phyloP scores from a whole-genome alignment of 2,888 invertebrate genomes.

The Andrena praecox region DNA sequence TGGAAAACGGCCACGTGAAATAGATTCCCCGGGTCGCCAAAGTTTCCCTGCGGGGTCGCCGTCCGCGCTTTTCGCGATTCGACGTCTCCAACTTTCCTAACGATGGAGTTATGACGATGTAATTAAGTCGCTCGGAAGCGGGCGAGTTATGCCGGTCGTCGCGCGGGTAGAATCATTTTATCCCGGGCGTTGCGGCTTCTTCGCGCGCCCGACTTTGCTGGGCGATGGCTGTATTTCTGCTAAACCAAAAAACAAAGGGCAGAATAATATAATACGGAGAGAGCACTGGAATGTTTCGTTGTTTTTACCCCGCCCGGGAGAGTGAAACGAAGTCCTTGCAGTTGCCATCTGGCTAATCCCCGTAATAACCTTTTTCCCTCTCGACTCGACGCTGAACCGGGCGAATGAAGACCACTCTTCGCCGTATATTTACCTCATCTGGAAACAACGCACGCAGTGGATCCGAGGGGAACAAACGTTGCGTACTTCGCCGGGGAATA shows the following conservation, averaged over 20 bases:
- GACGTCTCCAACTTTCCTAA: neutral
- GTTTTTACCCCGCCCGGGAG: conserved; percentile 21
- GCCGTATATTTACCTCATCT: conserved; percentile 11
- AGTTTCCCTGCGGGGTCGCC: neutral
- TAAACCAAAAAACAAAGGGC: neutral
- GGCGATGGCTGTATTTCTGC: neutral
- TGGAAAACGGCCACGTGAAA: conserved; percentile 16
- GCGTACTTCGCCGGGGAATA: neutral
- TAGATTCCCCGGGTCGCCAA: neutral
- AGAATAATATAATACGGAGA: conserved; percentile 5
- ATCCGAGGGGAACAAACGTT: neutral
- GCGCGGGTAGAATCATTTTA: neutral
- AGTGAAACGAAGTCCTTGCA: conserved; percentile 38
- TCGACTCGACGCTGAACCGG: conserved; percentile 2
- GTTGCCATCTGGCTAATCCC: conserved; percentile 38
- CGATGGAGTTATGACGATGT: neutral
- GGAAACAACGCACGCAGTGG: neutral
- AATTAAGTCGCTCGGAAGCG: conserved; percentile 12
- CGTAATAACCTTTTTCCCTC: conserved; percentile 31
- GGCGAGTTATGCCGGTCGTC: neutral
- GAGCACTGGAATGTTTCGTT: neutral
- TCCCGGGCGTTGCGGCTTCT: neutral
- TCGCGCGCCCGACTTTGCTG: neutral
- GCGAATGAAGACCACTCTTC: conserved; percentile 33
- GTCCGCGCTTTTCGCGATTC: conserved; percentile 10